Percentiles rank a stretch among this genome's conserved stretches.
phyloP scores from a whole-genome alignment of 2,113 vertebrate genomes.

The Willisornis vidua region DNA sequence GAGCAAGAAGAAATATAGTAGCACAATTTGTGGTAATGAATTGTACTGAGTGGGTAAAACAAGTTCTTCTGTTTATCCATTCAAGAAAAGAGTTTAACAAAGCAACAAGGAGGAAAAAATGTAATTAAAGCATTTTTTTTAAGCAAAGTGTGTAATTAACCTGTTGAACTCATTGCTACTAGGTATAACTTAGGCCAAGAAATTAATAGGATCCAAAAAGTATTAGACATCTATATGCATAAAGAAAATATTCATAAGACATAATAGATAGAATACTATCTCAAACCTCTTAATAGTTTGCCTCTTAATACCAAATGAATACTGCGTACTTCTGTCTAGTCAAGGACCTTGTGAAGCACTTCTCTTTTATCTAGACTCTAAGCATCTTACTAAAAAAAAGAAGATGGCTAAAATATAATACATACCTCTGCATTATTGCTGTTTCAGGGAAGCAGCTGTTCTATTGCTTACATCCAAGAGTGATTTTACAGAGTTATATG shows the following conservation, averaged over 20 bases:
- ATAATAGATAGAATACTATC: background rate
- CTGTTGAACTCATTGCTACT: background rate
- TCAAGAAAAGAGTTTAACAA: background rate
- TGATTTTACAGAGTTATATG: background rate
- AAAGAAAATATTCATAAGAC: constrained; percentile 3
- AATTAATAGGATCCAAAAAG: constrained; percentile 1
- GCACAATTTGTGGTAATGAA: background rate
- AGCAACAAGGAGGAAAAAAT: background rate
- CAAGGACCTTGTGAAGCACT: background rate
- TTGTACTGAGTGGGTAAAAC: background rate
- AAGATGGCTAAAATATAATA: background rate
- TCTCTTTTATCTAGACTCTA: background rate
- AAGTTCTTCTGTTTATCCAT: background rate
- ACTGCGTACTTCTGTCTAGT: background rate
- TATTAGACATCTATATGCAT: background rate
- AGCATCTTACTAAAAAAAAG: background rate
- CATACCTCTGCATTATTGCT: background rate
- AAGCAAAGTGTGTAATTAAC: background rate
- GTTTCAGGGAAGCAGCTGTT: background rate
- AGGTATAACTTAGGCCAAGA: background rate
- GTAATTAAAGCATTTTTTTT: background rate
- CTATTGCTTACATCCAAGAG: background rate
- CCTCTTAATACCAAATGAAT: background rate
- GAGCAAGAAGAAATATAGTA: background rate
- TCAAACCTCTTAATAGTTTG: background rate